phyloP scores from a whole-genome alignment of 2,888 invertebrate species.

The Eupelmus urozonus region DNA sequence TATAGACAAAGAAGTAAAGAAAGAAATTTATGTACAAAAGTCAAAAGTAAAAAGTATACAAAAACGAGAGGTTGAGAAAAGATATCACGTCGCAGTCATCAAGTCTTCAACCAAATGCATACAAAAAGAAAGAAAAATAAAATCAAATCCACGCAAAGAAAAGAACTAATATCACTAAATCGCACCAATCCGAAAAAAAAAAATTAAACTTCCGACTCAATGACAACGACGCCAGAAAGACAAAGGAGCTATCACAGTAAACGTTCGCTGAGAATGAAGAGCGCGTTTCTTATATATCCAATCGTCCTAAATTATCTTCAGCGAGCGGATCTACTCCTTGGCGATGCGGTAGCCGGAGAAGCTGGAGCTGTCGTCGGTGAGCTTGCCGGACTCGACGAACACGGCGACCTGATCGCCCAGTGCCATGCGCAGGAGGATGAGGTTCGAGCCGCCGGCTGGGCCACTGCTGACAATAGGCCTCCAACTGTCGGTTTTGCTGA shows the following conservation, averaged over 20 bases:
- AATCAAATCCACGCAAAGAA: conserved; percentile 7
- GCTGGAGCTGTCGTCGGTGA: conserved; percentile 68
- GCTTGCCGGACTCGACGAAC: conserved; percentile 72
- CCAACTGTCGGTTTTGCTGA: conserved; percentile 70
- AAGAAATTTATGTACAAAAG: conserved; percentile 45
- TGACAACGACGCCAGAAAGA: conserved; percentile 33
- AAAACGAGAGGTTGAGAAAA: conserved; percentile 8
- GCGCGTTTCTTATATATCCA: not conserved
- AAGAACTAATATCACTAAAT: conserved; percentile 5
- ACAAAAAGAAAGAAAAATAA: conserved; percentile 20
- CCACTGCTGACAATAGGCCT: conserved; percentile 64
- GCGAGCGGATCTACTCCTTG: conserved; percentile 67
- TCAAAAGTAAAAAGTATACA: conserved; percentile 37
- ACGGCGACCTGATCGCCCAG: conserved; percentile 75
- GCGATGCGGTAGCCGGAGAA: conserved; percentile 76
- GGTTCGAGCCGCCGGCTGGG: conserved; percentile 73
- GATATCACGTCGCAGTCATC: conserved; percentile 20
- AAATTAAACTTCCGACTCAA: not conserved
- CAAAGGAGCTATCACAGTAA: conserved; percentile 51
- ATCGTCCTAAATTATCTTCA: not conserved
- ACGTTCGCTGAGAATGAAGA: conserved; percentile 23
- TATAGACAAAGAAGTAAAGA: conserved; percentile 33
- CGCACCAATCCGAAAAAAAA: not conserved
- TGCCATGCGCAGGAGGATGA: conserved; percentile 73
- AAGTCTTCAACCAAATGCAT: not conserved